Evolutionary conservation across 2,113 vertebrate species (phyloP).

Genomic region (Otolemur garnettii): DNA sequence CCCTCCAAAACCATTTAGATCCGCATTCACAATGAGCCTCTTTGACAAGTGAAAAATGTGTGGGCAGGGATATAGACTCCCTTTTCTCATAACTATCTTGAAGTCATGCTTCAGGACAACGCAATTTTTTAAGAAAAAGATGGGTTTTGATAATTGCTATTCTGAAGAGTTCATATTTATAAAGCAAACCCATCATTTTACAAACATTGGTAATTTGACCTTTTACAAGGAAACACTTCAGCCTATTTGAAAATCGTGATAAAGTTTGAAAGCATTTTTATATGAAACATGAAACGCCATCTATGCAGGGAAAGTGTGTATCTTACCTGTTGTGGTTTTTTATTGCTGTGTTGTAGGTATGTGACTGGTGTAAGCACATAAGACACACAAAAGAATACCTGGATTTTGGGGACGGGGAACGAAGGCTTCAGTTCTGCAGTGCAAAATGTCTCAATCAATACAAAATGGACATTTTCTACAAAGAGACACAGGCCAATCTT

Average conservation of each 20-base stretch:
- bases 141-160: slow-evolving; percentile 29
- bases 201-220: slow-evolving; percentile 48
- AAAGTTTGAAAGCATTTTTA: slow-evolving; percentile 72
- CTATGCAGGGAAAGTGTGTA: slow-evolving; percentile 79
- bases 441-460: slow-evolving; percentile 99
- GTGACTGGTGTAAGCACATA: slow-evolving; percentile 99
- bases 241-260: slow-evolving; percentile 77
- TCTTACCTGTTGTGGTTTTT: slow-evolving; percentile 88
- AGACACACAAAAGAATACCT: slow-evolving; percentile 99
- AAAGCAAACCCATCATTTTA: slow-evolving; percentile 47
- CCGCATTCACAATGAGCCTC: slow-evolving; percentile 15
- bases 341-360: slow-evolving; percentile 95
- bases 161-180: slow-evolving; percentile 47
- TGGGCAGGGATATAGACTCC: not conserved
- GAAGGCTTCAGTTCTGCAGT: slow-evolving; percentile 99
- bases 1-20: slow-evolving; percentile 38
- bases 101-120: not conserved
- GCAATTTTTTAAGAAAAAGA: not conserved
- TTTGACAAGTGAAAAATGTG: slow-evolving; percentile 30
- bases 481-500: slow-evolving; percentile 99
- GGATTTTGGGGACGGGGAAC: slow-evolving; percentile 99
- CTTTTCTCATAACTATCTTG: slow-evolving; percentile 28
- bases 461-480: slow-evolving; percentile 99
- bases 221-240: slow-evolving; percentile 71
- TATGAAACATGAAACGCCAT: slow-evolving; percentile 78